These are phyloP conservation scores for Oryzias curvinotus DNA, from an alignment of 2,113 vertebrate species.

Conservation along the genomic window DNA sequence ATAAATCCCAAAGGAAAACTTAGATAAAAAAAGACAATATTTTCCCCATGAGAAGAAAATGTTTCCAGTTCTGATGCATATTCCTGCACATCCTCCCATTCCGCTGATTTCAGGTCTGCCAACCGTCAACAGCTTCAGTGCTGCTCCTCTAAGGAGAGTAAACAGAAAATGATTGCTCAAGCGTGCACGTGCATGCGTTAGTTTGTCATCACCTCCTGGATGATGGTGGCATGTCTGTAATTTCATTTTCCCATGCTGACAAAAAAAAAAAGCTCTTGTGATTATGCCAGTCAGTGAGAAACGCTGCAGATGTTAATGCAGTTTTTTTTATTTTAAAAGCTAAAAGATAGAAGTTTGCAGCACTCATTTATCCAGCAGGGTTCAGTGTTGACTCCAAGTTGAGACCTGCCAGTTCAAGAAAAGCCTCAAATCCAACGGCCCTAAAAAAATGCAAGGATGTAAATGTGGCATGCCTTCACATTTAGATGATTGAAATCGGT, in stretches of 20 bases:
- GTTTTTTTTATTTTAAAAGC: background rate
- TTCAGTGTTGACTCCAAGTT: slow-evolving; percentile 10
- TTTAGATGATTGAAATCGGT: background rate
- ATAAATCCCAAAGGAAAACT: too few species aligned
- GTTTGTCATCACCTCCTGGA: background rate
- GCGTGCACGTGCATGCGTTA: background rate
- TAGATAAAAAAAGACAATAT: too few species aligned
- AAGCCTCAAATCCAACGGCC: background rate
- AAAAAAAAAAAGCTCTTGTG: background rate
- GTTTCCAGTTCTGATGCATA: too few species aligned
- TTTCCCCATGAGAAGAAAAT: too few species aligned
- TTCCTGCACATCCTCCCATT: too few species aligned
- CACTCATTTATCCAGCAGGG: slow-evolving; percentile 3
- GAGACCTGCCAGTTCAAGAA: background rate
- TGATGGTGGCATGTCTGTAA: background rate
- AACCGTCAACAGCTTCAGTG: too few species aligned
- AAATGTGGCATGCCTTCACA: background rate
- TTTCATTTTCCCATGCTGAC: background rate
- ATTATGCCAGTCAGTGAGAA: background rate
- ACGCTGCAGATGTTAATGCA: background rate
- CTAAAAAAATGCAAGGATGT: background rate
- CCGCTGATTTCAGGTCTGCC: too few species aligned
- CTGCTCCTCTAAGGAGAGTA: too few species aligned
- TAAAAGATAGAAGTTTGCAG: background rate
- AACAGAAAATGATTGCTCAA: background rate